Evolutionary conservation across 2,113 vertebrate species (phyloP).

Genomic region (Rattus norvegicus): DNA sequence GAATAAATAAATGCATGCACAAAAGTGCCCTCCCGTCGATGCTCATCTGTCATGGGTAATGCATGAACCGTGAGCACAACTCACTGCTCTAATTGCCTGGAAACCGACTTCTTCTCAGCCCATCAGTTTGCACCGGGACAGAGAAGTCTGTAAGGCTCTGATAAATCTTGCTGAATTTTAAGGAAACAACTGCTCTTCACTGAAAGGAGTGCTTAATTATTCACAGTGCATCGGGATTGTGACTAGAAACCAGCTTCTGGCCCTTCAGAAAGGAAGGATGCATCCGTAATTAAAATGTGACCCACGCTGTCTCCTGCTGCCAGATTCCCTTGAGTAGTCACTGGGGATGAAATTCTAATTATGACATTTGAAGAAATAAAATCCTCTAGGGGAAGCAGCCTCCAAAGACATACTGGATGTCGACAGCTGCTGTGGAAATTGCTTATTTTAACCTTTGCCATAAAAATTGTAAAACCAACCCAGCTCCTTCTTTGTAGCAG

Average conservation of each 20-base stretch:
- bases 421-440: slow-evolving; percentile 81
- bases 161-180: slow-evolving; percentile 72
- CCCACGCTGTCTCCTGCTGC: slow-evolving; percentile 70
- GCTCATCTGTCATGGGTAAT: slow-evolving; percentile 40
- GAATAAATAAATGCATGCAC: slow-evolving; percentile 20
- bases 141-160: slow-evolving; percentile 55
- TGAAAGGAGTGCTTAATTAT: slow-evolving; percentile 74
- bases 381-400: slow-evolving; percentile 73
- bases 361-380: slow-evolving; percentile 83
- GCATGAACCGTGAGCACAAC: not conserved
- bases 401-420: slow-evolving; percentile 74
- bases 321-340: slow-evolving; percentile 79
- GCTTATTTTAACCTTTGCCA: slow-evolving; percentile 83
- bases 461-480: slow-evolving; percentile 79
- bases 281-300: slow-evolving; percentile 78
- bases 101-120: slow-evolving; percentile 57
- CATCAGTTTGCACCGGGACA: slow-evolving; percentile 29
- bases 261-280: slow-evolving; percentile 58
- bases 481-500: slow-evolving; percentile 63
- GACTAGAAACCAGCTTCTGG: slow-evolving; percentile 68
- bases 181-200: slow-evolving; percentile 54
- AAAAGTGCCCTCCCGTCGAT: not conserved
- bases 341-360: slow-evolving; percentile 82
- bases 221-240: slow-evolving; percentile 33
- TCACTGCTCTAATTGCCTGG: slow-evolving; percentile 66